Evolutionary conservation across 92 coral and sea anemone genomes (phyloP), one percentile per base, ranked within the genome.

Genomic region (Galaxea fascicularis): DNA sequence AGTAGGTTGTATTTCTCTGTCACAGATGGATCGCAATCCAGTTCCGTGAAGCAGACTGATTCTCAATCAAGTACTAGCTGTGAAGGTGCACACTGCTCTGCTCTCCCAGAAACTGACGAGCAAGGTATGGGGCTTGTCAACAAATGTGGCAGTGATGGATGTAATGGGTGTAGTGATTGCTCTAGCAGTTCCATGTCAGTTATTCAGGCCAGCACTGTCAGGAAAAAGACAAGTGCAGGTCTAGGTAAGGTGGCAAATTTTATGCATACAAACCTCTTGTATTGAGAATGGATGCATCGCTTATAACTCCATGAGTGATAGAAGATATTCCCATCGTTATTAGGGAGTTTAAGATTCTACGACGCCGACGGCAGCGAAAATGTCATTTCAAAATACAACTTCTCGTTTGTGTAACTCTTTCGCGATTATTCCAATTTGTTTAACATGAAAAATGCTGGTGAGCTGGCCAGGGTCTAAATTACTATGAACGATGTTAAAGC

Each of bases 171-270:
- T 78, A 69, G 73, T 57, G 63, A 22, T 25, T 39, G 76, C 29
- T 87, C 80, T 27, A 95, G 86, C 67, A 92, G 95, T 78, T 94
- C 98, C 11, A 87, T 88, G 87, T 91, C 98, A 28, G 90, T 92
- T 65, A 93, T 95, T 41, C 92, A 96, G 72, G 93, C 98, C 53
- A 96, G 99, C 65, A 91, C 92, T 9, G 81, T 87, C 60, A 89
- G 99, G 74, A 96, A 96, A 66, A 84, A 95, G 67, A 94, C 98
- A 63, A 90, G 88, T 24, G 99, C 97, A 26, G 95, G 95, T 15
- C 77, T 93, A 28, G 93, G 98, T 95, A 70, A 62, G 25, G 13
- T 20, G 17, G 17, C 15, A 52, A 29, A 30, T 35, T 35, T 35
- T 35, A 6, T 35, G 41, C 41, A 35, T 35, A 6, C 41, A 35